Percentiles rank a stretch among this genome's conserved stretches.
Conservation (phyloP, 2,888 invertebrate genomes). For the Apamea anceps region DNA sequence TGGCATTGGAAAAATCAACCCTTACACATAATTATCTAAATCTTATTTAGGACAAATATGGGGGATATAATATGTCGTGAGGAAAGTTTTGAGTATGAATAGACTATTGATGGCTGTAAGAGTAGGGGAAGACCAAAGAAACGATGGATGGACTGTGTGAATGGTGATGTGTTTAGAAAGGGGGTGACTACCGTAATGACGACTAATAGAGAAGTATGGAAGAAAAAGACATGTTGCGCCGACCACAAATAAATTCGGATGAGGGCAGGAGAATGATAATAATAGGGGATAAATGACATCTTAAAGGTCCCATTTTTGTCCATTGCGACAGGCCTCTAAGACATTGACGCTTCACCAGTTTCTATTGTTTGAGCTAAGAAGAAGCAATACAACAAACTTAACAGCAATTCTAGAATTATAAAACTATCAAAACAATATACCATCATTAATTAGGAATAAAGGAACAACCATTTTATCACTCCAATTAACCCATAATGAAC, state of each 20-base stretch:
- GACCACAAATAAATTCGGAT: neutral
- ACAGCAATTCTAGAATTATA: neutral
- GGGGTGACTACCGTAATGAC: neutral
- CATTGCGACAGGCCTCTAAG: neutral
- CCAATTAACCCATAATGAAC: slow-evolving; percentile 39
- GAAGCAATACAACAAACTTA: neutral
- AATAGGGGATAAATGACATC: too few relatives aligned
- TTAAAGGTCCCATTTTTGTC: neutral
- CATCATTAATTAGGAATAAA: slow-evolving; percentile 16
- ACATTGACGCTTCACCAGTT: neutral
- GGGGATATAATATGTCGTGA: neutral
- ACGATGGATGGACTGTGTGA: neutral
- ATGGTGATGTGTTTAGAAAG: neutral
- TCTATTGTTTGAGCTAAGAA: neutral
- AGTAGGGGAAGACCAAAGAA: neutral
- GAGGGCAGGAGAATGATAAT: neutral
- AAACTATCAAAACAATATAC: neutral
- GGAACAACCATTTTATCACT: slow-evolving; percentile 31
- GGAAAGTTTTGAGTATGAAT: neutral
- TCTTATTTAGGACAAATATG: neutral
- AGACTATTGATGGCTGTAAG: neutral
- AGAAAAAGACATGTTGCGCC: neutral
- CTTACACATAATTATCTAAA: neutral
- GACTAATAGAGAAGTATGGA: neutral
- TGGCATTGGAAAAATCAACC: too few relatives aligned